Conservation (phyloP, 2,113 vertebrate species). For the Tichodroma muraria region DNA sequence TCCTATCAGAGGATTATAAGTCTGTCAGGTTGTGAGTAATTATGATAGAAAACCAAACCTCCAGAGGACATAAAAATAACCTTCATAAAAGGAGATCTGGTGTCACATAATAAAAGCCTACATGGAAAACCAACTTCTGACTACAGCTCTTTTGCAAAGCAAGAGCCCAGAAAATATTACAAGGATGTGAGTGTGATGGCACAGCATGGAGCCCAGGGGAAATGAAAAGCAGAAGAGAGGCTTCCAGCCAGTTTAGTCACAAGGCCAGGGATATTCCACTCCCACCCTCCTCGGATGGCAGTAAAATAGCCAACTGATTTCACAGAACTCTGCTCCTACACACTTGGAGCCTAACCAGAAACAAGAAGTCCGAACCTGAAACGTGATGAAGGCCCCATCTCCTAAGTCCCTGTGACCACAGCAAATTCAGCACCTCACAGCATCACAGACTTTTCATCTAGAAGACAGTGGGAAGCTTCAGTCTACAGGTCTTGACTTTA, state of each 20-base stretch:
- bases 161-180: neutral
- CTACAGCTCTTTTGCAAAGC: neutral
- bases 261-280: neutral
- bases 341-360: neutral
- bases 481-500: neutral
- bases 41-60: slow-evolving; percentile 25
- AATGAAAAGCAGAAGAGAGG: neutral
- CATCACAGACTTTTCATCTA: neutral
- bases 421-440: neutral
- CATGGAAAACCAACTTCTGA: neutral
- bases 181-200: neutral
- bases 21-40: slow-evolving; percentile 49
- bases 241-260: slow-evolving; percentile 17
- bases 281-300: neutral
- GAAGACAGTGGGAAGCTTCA: neutral
- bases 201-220: neutral
- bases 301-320: neutral
- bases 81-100: neutral
- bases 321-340: slow-evolving; percentile 17
- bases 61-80: slow-evolving; percentile 33
- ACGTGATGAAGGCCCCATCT: neutral
- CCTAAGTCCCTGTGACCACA: neutral
- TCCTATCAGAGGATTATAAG: slow-evolving; percentile 41
- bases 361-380: neutral
- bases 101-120: neutral